Percentiles rank a stretch among this genome's conserved stretches.
Evolutionary conservation across 1,140 invertebrate genomes (phyloP).

Genomic region (Drosophila santomea): DNA sequence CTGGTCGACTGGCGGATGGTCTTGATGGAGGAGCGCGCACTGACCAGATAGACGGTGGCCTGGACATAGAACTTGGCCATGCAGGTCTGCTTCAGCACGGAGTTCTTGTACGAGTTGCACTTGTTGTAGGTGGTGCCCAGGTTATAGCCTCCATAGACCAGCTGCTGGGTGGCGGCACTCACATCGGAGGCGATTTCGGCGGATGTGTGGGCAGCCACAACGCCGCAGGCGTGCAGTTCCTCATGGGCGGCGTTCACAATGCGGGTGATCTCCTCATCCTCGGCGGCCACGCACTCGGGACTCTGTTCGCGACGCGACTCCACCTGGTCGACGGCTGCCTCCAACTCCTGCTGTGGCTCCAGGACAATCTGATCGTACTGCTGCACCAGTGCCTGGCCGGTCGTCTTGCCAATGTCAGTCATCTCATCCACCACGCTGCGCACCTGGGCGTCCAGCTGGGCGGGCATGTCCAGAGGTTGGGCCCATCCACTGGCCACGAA

Average conservation of each 20-base stretch:
- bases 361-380: constrained; percentile 72
- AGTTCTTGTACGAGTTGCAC: constrained; percentile 59
- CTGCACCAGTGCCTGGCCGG: constrained; percentile 50
- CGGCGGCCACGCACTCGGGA: constrained; percentile 63
- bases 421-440: constrained; percentile 52
- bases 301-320: constrained; percentile 57
- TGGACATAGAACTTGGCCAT: constrained; percentile 58
- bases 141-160: constrained; percentile 65
- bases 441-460: constrained; percentile 49
- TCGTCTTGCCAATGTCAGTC: constrained; percentile 47
- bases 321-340: constrained; percentile 55
- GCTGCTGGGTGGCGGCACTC: constrained; percentile 64
- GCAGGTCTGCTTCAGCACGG: constrained; percentile 45
- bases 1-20: constrained; percentile 64
- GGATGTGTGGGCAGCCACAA: constrained; percentile 57
- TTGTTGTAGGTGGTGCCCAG: constrained; percentile 53
- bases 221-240: constrained; percentile 54
- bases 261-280: constrained; percentile 51
- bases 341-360: constrained; percentile 71
- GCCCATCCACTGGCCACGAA: constrained; percentile 41
- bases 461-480: constrained; percentile 22
- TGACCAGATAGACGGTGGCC: constrained; percentile 55
- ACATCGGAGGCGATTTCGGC: constrained; percentile 62
- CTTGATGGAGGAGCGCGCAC: constrained; percentile 61
- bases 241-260: constrained; percentile 61